Conservation (phyloP, 2,113 vertebrate genomes). For the Hiodon alosoides region DNA sequence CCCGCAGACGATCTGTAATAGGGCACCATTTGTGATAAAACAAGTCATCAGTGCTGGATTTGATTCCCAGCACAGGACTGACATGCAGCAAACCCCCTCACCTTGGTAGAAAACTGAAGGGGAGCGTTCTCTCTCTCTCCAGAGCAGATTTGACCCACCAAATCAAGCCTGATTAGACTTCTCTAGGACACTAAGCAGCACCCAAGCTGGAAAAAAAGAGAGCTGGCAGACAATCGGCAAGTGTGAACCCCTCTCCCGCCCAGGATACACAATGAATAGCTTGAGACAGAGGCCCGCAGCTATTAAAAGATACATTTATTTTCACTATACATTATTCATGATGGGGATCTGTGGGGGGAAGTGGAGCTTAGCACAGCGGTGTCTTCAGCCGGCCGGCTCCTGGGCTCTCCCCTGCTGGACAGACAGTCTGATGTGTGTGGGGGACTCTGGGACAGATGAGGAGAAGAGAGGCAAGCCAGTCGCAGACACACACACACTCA, state of each 20-base stretch:
- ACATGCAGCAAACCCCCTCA: slow-evolving; percentile 20
- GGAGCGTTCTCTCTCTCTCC: background rate
- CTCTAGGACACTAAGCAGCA: slow-evolving; percentile 70
- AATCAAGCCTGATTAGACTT: slow-evolving; percentile 70
- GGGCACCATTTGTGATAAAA: background rate
- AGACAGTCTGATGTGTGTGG: background rate
- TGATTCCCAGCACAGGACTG: slow-evolving; percentile 13
- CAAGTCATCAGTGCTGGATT: background rate
- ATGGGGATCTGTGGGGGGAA: slow-evolving; percentile 34
- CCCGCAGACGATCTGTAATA: background rate
- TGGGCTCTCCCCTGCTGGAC: slow-evolving; percentile 6
- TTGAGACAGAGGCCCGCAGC: slow-evolving; percentile 54
- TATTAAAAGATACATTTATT: slow-evolving; percentile 78
- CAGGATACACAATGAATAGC: slow-evolving; percentile 50
- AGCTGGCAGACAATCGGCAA: slow-evolving; percentile 54
- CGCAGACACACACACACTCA: background rate
- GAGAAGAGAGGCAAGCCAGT: background rate
- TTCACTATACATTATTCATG: slow-evolving; percentile 72
- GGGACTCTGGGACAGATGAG: too few relatives aligned
- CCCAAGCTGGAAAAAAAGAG: slow-evolving; percentile 37
- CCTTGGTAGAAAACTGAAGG: slow-evolving; percentile 43
- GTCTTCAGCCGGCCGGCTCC: background rate
- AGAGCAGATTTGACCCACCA: slow-evolving; percentile 52
- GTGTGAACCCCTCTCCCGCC: slow-evolving; percentile 44
- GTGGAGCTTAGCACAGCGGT: slow-evolving; percentile 11